phyloP scores from a whole-genome alignment of 2,797 vertebrate species.

The Galago senegalensis region DNA sequence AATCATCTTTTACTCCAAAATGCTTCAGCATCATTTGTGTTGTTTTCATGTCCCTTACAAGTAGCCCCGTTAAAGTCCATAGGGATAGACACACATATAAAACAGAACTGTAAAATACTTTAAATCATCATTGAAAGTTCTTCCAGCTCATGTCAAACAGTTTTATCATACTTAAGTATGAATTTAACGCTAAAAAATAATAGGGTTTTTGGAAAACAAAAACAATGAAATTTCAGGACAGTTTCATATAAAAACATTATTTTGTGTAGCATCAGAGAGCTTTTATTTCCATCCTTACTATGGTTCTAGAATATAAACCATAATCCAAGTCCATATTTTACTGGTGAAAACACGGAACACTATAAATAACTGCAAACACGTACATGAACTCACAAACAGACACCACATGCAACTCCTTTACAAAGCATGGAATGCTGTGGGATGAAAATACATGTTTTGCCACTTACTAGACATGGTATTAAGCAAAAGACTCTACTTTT shows the following conservation, averaged over 20 bases:
- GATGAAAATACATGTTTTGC: neutral
- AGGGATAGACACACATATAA: neutral
- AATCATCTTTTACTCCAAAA: constrained; percentile 46
- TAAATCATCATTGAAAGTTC: constrained; percentile 56
- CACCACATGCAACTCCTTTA: neutral
- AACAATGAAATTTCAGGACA: neutral
- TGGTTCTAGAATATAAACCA: neutral
- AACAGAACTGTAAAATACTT: neutral
- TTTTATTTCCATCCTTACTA: neutral
- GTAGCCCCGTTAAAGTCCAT: neutral
- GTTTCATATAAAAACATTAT: neutral
- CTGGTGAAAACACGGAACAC: neutral
- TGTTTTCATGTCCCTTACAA: constrained; percentile 61
- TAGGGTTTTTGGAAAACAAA: neutral
- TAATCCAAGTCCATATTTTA: neutral
- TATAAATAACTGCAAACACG: neutral
- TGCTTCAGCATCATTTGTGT: constrained; percentile 27
- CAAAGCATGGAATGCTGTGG: neutral
- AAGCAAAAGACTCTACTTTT: neutral
- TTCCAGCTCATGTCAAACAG: neutral
- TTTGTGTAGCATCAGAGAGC: neutral
- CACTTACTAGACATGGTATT: neutral
- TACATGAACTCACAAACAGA: neutral
- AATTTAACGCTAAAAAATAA: constrained; percentile 28
- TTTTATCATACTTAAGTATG: neutral